Base-by-base conservation (phyloP, 2,888 invertebrate genomes). In the Meteorus cinctellus region DNA sequence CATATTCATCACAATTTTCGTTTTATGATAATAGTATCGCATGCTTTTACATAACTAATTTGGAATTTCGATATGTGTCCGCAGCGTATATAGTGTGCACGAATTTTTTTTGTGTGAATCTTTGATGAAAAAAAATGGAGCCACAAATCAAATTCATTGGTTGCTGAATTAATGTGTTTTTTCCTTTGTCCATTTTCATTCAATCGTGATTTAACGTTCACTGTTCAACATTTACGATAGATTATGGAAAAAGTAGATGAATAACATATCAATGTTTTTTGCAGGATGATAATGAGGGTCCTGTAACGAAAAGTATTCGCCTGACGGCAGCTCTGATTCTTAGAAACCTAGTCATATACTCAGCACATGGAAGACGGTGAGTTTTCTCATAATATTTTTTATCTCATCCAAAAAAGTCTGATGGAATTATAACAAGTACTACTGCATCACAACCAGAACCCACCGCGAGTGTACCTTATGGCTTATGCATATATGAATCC, bases 301-400 rank as follows among this genome's bases (percentile, higher is more conserved):
- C 99, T 65, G 98, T 99, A 65, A 99, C 99, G 72, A 99, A 99
- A 92, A 99, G 99, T 91, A 98, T 99, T 90, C 94, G 99, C 81
- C 92, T 99, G 85, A 99, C 99, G 68, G 96, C 98, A 80, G 97
- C 98, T 81, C 93, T 99, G 72, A 98, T 99, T 88, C 92, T 99
- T 87, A 94, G 99, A 89, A 99, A 99, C 93, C 94, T 99, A 89
- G 98, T 98, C 82, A 96, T 97, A 88, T 97, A 98, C 91, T 98
- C 98, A 72, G 94, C 95, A 82, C 94, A 94, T 82, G 97, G 98
- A 85, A 94, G 97, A 92, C 95, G 97, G 98, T 98, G 90, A 90
- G 90, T 63, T 77, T 63, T 67, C 65, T 34, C 74, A 66, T 66
- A 4, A 67, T 48, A 41, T 6, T 41, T 12, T 41, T 12, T 6